Base-by-base conservation (phyloP, 2,113 vertebrate species). In the Ammodytes dubius region DNA sequence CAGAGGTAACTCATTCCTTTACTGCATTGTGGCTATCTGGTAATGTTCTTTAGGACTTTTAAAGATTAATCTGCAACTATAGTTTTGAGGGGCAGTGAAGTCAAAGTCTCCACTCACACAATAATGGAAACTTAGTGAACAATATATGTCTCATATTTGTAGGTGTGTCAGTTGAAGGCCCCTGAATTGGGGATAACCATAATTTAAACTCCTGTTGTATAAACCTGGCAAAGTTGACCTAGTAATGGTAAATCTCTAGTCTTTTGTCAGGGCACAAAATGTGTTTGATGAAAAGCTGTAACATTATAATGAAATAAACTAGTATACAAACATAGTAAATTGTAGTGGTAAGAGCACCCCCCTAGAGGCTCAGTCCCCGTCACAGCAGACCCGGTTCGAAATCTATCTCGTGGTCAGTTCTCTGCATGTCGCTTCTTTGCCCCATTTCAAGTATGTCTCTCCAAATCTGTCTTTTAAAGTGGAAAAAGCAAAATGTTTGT, bases 141-240 rank as follows among this genome's bases (percentile, higher is more conserved):
- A 60, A 14, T 65, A 9, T 63, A 15, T 58, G 45, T 57, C 4
- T n/a, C 43, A 47, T n/a, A 35, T 60, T 49, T 49, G 15, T 60
- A 1, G 8, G 47, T 63, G 61, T 53, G 17, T 50, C 17, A 6
- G 49, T 40, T 39, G 15, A 37, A 60, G 40, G 35, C 27, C 15
- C 71, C 19, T n/a, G 50, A 65, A n/a, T 37, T 0, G 2, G 49
- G 35, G 27, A 39, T 4, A 17, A 5, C 15, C 43, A 4, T 6
- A 7, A 17, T 35, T 57, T 9, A 63, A 15, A 63, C 42, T 82
- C 65, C 19, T 67, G 53, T 52, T 46, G 39, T 9, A 60, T 73
- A 67, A 57, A 66, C 37, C 9, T 37, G 6, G n/a, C 2, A 6
- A 43, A 57, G 7, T 49, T 57, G 14, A 70, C 17, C 9, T 7